These are phyloP conservation scores for Odiellus spinosus DNA, from an alignment of 2,888 invertebrate species.

Conservation along the genomic window DNA sequence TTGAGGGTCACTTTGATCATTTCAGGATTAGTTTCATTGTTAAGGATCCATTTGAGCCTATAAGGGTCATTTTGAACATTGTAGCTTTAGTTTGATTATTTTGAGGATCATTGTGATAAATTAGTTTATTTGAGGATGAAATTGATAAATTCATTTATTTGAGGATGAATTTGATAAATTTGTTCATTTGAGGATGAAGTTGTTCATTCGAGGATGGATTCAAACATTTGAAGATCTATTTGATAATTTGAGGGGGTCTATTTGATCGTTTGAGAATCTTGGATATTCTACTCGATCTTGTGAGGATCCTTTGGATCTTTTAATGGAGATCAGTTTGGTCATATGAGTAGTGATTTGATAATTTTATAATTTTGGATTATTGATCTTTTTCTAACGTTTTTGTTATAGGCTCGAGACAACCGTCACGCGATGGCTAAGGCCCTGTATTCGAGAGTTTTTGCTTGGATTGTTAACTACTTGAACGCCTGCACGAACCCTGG, in stretches of 20 bases:
- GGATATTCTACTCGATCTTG: no score
- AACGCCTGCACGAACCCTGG: slow-evolving; percentile 82
- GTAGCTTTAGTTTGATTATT: no score
- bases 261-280: not conserved
- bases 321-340: no score
- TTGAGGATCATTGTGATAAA: not conserved
- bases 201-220: no score
- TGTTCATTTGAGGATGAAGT: no score
- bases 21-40: not conserved
- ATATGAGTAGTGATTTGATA: no score
- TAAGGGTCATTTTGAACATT: not conserved
- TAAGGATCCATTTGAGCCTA: not conserved
- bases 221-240: no score
- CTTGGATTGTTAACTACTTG: slow-evolving; percentile 81
- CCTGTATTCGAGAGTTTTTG: slow-evolving; percentile 72
- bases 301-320: no score
- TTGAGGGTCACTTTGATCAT: not conserved
- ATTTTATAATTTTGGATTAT: not conserved
- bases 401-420: slow-evolving; percentile 61
- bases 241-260: no score
- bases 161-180: no score
- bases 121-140: no score
- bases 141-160: no score
- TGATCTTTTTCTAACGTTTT: slow-evolving; percentile 1
- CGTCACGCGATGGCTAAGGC: slow-evolving; percentile 87